Evolutionary conservation across 2,888 invertebrate species (phyloP), one percentile per base, ranked within the genome.

Genomic region (Scaptomyza caliginosa): DNA sequence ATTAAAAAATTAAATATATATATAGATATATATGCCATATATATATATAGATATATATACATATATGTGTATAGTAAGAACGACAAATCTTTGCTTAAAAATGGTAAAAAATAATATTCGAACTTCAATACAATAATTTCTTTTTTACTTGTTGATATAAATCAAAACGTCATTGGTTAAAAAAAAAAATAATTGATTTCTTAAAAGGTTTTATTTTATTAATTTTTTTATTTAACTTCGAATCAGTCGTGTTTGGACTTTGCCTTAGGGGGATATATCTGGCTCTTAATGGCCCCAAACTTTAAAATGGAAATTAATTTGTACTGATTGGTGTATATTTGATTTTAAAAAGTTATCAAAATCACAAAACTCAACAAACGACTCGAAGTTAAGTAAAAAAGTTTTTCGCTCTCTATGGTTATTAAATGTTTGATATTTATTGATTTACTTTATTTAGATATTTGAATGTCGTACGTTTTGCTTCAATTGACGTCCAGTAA

Each of bases 221-320:
- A 7, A 13, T 5, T 63, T 73, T 74, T 74, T 46, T 54, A 74
- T 40, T 73, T 66, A 62, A 21, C 54, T 75, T 66, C 72, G 52
- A 75, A 40, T 85, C 70, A 45, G 24, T 4, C 5, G n/a, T 28
- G 17, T 13, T 19, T n/a, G 28, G 42, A 62, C 49, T 38, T 54
- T 69, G 24, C 16, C 26, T 21, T 48, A 38, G 63, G 66, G 68
- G 52, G n/a, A n/a, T n/a, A n/a, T n/a, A n/a, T 43, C 64, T 38
- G 23, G 65, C 10, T 74, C 42, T 59, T 60, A 38, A 32, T 10
- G 32, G 49, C 60, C 55, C 70, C 48, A 30, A 73, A 75, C 85
- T 80, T 86, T 83, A 71, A 79, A 85, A 80, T 72, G 77, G 84
- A 86, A 81, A 81, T 80, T 77, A 86, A 86, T 81, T 81, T 81